Evolutionary conservation across 2,797 vertebrate species (phyloP).

Genomic region (Sarcophilus harrisii): DNA sequence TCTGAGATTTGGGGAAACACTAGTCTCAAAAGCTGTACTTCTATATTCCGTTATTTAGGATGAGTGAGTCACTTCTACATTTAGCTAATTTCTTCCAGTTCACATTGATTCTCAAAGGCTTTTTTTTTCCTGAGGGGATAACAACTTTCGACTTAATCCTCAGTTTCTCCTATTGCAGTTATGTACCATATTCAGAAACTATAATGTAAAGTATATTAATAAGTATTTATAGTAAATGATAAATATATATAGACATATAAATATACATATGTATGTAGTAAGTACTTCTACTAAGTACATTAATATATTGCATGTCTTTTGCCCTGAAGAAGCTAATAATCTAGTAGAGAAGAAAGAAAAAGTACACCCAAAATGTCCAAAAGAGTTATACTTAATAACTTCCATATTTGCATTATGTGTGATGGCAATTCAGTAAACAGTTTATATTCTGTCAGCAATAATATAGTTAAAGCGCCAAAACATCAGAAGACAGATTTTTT

Average conservation of each 20-base stretch:
- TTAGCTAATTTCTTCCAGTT: neutral
- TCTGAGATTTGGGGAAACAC: neutral
- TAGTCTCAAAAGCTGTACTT: neutral
- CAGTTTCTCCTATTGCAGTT: neutral
- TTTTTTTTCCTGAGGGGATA: neutral
- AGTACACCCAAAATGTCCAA: neutral
- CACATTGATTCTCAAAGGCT: neutral
- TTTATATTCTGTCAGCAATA: neutral
- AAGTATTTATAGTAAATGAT: no score
- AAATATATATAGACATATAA: no score
- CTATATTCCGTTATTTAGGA: neutral
- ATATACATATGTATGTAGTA: no score
- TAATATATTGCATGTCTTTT: neutral
- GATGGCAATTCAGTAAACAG: neutral
- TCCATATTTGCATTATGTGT: neutral
- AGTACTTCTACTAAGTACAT: neutral
- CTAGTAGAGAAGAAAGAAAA: neutral
- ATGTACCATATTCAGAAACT: neutral
- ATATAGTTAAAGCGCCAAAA: neutral
- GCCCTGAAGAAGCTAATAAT: neutral
- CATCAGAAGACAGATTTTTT: neutral
- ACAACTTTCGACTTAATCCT: neutral
- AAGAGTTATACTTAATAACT: neutral
- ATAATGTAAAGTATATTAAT: neutral
- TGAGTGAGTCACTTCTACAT: neutral